These are phyloP conservation scores for Sclerurus mexicanus DNA, from an alignment of 2,113 vertebrate genomes.

Conservation along the genomic window DNA sequence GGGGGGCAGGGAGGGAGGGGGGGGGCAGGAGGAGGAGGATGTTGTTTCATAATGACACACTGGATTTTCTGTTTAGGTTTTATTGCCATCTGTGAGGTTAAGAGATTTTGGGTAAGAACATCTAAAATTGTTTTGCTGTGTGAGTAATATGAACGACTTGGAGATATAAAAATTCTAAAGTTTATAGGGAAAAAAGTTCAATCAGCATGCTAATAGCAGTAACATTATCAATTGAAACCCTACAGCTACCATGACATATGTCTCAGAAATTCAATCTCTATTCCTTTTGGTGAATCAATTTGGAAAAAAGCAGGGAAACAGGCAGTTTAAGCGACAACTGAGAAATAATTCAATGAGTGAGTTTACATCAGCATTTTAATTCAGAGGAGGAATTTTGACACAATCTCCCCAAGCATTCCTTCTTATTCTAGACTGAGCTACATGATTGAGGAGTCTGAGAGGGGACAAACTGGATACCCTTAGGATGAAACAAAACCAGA, in stretches of 20 bases:
- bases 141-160: neutral
- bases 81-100: conserved; percentile 5
- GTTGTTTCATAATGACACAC: neutral
- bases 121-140: neutral
- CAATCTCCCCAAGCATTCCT: neutral
- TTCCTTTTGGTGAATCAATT: neutral
- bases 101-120: neutral
- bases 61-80: neutral
- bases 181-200: neutral
- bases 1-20: no score
- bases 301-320: neutral
- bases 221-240: neutral
- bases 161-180: neutral
- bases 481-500: neutral
- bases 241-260: neutral
- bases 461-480: neutral
- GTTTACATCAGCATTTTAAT: neutral
- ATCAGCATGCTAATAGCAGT: conserved; percentile 4
- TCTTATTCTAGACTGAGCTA: neutral
- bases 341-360: neutral
- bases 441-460: neutral
- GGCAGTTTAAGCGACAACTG: neutral
- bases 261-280: neutral
- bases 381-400: neutral
- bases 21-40: no score